Percentiles rank a stretch among this genome's conserved stretches.
phyloP scores from a whole-genome alignment of 2,113 vertebrate species.

The Macrotis lagotis region DNA sequence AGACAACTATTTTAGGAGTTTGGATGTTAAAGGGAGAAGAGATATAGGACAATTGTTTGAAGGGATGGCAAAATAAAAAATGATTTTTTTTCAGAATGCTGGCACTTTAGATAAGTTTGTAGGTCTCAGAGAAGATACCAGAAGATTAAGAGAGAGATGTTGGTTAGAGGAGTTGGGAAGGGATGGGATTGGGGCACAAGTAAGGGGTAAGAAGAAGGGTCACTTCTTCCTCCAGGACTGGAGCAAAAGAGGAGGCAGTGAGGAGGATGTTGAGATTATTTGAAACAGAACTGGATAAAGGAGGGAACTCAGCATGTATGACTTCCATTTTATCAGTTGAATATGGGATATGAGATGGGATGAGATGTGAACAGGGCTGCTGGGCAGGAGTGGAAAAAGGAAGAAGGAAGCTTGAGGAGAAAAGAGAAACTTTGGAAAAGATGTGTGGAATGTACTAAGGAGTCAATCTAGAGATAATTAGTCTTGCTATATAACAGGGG shows the following conservation, averaged over 20 bases:
- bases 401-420: neutral
- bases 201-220: neutral
- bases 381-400: neutral
- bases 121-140: neutral
- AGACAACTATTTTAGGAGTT: neutral
- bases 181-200: neutral
- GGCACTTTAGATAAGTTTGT: neutral
- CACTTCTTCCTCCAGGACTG: neutral
- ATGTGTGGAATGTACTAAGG: neutral
- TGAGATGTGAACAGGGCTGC: neutral
- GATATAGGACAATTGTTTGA: neutral
- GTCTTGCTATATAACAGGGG: neutral
- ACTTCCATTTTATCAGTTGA: neutral
- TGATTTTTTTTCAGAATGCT: neutral
- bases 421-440: neutral
- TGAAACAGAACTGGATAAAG: neutral
- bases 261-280: neutral
- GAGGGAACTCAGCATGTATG: neutral
- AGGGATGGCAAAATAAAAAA: neutral
- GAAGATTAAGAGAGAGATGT: neutral
- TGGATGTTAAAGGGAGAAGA: neutral
- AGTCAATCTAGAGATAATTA: neutral
- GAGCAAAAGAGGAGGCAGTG: neutral
- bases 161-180: neutral
- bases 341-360: neutral